A percentile compares a stretch with the other conserved stretches of the same genome.
Evolutionary conservation across 2,797 vertebrate genomes (phyloP).

Genomic region (Smutsia temminckii): DNA sequence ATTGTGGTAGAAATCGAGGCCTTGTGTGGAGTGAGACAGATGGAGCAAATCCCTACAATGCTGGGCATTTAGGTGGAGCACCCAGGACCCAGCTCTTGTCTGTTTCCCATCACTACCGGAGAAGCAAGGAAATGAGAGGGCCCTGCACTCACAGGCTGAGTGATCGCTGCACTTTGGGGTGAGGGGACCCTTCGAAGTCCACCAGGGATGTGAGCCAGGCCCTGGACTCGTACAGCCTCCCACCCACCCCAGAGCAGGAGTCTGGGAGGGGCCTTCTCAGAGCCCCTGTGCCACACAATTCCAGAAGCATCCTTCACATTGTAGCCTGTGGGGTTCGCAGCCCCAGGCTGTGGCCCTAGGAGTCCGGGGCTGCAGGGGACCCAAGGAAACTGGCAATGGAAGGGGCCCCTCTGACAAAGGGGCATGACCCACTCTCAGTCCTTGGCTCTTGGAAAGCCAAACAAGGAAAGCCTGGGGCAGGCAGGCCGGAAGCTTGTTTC

Average conservation of each 20-base stretch:
- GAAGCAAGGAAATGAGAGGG: neutral
- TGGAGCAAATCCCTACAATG: neutral
- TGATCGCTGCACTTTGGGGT: neutral
- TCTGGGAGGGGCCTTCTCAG: neutral
- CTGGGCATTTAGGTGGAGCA: neutral
- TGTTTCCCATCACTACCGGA: neutral
- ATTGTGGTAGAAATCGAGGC: neutral
- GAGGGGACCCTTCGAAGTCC: too few relatives aligned
- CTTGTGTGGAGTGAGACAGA: neutral
- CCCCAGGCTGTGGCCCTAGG: neutral
- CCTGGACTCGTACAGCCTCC: neutral
- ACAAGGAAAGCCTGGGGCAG: neutral
- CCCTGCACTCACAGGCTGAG: neutral
- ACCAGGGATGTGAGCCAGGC: neutral
- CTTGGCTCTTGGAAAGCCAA: neutral
- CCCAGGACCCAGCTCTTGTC: rapidly evolving
- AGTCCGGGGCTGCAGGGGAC: neutral
- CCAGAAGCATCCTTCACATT: neutral
- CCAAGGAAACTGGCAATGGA: neutral
- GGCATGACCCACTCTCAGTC: neutral
- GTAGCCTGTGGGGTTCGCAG: neutral
- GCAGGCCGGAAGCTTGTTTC: neutral
- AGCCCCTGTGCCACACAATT: neutral
- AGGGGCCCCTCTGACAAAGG: neutral
- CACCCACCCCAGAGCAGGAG: neutral